Evolutionary conservation across 1,140 invertebrate genomes (phyloP).

Genomic region (Anastrepha ludens): DNA sequence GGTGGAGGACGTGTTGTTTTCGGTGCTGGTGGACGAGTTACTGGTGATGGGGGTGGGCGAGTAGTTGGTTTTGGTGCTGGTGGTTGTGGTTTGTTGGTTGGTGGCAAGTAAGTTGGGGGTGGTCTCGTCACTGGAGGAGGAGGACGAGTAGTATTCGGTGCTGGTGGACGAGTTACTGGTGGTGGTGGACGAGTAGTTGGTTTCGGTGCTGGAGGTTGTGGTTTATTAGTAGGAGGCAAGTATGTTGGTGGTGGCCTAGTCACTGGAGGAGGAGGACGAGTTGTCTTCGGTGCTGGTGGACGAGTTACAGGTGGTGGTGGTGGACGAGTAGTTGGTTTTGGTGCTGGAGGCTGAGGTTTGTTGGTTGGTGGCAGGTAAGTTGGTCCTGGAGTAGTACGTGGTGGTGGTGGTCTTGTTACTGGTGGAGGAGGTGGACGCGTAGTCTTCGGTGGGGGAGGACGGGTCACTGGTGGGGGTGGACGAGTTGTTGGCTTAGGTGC

Average conservation of each 20-base stretch:
- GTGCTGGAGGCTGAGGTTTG: conserved; percentile 1
- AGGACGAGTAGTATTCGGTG: conserved; percentile 60
- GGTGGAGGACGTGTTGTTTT: conserved; percentile 41
- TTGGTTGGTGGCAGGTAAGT: too few species aligned
- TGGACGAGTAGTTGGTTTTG: conserved; percentile 15
- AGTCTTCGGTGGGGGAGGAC: conserved; percentile 62
- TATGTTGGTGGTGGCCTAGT: conserved; percentile 55
- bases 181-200: conserved; percentile 14
- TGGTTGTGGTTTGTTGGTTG: conserved; percentile 55
- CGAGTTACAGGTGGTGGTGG: conserved; percentile 49
- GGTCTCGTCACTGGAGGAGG: conserved; percentile 54
- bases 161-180: conserved; percentile 58
- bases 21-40: conserved; percentile 52
- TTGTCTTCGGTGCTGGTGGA: conserved; percentile 46
- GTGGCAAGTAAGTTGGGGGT: conserved; percentile 55
- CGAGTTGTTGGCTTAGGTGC: conserved; percentile 41
- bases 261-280: conserved; percentile 58
- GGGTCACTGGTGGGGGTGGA: conserved; percentile 58
- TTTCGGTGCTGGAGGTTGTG: conserved; percentile 47
- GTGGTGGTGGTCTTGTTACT: conserved; percentile 54
- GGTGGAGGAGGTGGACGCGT: conserved; percentile 43
- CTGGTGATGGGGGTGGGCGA: conserved; percentile 37
- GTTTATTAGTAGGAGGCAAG: conserved; percentile 60
- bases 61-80: conserved; percentile 54
- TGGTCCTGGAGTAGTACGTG: too few species aligned